Base-by-base conservation (phyloP, 1,140 invertebrate genomes). In the Aradophagus sp. region DNA sequence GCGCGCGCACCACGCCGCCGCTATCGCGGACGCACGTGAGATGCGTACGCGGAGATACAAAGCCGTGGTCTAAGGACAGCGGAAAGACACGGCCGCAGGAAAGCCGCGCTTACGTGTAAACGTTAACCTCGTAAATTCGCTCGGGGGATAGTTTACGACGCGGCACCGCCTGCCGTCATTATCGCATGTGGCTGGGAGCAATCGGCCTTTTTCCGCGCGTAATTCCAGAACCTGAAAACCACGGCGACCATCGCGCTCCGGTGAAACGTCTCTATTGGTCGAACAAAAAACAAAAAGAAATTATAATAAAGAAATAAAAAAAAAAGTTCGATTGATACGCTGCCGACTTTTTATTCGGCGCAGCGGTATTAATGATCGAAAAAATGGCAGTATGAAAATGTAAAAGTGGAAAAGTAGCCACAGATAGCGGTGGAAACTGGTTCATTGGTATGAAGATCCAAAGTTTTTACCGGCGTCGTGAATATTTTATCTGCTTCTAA, bases 101-200 rank as follows among this genome's bases (percentile, higher is more conserved):
- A 17, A 19, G 36, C 31, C 48, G 59, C 50, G 12, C 52, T 62
- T 58, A 61, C 72, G 63, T 67, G 72, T 73, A 67, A 50, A 73
- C 73, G 71, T n/a, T 78, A 80, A 62, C 74, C 78, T 74, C 76
- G 72, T 82, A 81, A 82, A 82, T 81, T 78, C 74, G 59, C 69
- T 61, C 29, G 44, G 73, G 70, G 59, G 76, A 79, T 82, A 76
- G 67, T 82, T 82, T 82, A 82, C 77, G 79, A 77, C 55, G 42
- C 69, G 53, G 78, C 58, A 73, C 77, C 79, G 78, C 79, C 79
- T 74, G 76, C 61, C 79, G 70, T 81, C 78, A 81, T 82, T 81
- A 82, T 79, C 79, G 78, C 74, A 63, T 41, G 58, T 34, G 48
- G 31, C 47, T 20, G 16, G 34, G 13, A 53, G 19, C 63, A 29